Base-by-base conservation (phyloP, 2,113 vertebrate species). In the Brachyhypopomus gauderio region DNA sequence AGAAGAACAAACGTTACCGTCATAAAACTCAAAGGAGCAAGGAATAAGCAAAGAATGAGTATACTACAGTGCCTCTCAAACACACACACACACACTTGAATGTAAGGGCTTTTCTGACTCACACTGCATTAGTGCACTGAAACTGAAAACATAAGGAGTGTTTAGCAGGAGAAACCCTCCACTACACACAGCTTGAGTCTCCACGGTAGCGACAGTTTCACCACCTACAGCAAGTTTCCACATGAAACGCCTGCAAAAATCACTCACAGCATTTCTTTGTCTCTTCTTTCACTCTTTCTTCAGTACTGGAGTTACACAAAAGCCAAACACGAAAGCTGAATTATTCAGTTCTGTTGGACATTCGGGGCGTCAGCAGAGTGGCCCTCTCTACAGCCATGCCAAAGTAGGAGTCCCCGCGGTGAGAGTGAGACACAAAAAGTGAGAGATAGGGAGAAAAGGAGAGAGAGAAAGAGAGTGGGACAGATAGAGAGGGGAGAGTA, bases 111-210 rank as follows among this genome's bases (percentile, higher is more conserved):
- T 52, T 52, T 52, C 45, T 52, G 45, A 52, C 41, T 9, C 30
- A 30, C 2, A 30, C 30, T 30, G 30, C 30, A 2, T 30, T 30
- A 30, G 3, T 41, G 41, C 1, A 41, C 9, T 9, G 9, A 2
- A 2, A 41, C 4, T 41, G 41, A 41, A 41, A 5, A 41, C 9
- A 41, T 41, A 9, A 38, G 2, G 3, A n/a, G 2, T 55, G 19
- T 60, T n/a, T 30, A 23, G 41, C n/a, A 78, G 52, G 30, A 63
- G 55, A 8, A 5, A 34, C 20, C 5, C 6, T 52, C 36, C 60
- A 22, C 12, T 19, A 8, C 36, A 62, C 69, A 79, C 67, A 34
- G 34, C 17, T 88, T 81, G 80, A 88, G 70, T 82, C 19, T 67
- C 74, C 66, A 69, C 22, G 75, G 76, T 34, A 66, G 58, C 77